Base-by-base conservation (phyloP, 2,888 invertebrate species). In the Phoronis australis region DNA sequence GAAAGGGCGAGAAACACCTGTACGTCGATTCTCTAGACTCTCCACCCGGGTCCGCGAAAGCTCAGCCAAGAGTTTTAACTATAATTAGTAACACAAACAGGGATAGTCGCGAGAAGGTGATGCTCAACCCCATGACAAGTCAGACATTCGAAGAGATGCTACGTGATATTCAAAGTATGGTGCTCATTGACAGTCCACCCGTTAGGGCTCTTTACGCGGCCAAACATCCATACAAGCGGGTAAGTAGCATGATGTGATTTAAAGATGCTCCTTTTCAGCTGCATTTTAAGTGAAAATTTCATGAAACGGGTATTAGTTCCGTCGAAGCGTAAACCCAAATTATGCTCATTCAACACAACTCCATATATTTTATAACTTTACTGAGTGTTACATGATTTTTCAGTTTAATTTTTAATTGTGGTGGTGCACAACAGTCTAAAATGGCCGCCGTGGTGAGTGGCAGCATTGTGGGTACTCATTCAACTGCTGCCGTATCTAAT, bases 111-210 rank as follows among this genome's bases (percentile, higher is more conserved):
- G 67, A 73, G 47, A 70, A 67, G 50, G 91, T 95, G 43, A 80
- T 95, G 60, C 80, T 95, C 55, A 95, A 95, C 75, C 83, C 94
- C 64, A 85, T 90, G 57, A 94, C 94, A 20, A 87, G 89, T 26
- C 93, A 94, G 70, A 90, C 91, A 0, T 95, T 93, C 73, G 94
- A 94, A 78, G 93, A 94, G 72, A 90, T 95, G 27, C 80, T 95
- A 50, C 88, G 88, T 75, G 94, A 95, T 78, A 82, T 95, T 9
- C 53, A 55, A 1, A 58, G 59, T 43, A 59, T 68, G 56, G 52
- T 64, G 9, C 48, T 58, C 20, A 56, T 69, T 48, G 47, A 48
- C 6, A 39, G 52, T 26, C 66, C 64, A n/a, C 69, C 71, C 68
- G 93, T 93, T 41, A 89, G 90, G 80, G 90, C 93, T 42, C 81